These are phyloP conservation scores for Drosophila leontia DNA, from an alignment of 1,140 invertebrate genomes.

Conservation along the genomic window DNA sequence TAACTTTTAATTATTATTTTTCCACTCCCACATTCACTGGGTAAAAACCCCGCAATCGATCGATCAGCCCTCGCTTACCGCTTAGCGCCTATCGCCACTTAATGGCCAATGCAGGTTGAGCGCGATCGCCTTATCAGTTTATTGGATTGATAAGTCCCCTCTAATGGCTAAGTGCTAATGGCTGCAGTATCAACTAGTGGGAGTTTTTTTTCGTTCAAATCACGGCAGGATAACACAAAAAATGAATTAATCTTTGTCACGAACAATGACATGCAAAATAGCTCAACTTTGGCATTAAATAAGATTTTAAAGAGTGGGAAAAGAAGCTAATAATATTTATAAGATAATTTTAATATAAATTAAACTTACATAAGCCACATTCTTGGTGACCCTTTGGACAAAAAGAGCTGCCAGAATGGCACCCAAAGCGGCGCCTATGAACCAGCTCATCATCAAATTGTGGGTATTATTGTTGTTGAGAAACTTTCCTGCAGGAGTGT, in stretches of 20 bases:
- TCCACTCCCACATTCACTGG: background rate
- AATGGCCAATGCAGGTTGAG: slow-evolving; percentile 66
- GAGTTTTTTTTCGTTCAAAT: slow-evolving; percentile 1
- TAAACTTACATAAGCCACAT: slow-evolving; percentile 78
- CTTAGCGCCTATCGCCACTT: slow-evolving; percentile 35
- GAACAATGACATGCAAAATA: background rate
- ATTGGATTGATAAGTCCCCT: slow-evolving; percentile 48
- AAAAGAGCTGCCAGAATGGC: slow-evolving; percentile 64
- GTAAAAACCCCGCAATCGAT: slow-evolving; percentile 23
- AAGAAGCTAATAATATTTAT: background rate
- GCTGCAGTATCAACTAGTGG: slow-evolving; percentile 16
- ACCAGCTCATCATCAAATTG: slow-evolving; percentile 77
- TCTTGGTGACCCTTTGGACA: slow-evolving; percentile 77
- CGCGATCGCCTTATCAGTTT: slow-evolving; percentile 52
- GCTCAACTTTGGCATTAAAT: background rate
- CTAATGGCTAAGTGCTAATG: slow-evolving; percentile 46
- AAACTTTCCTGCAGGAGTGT: slow-evolving; percentile 72
- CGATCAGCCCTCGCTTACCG: slow-evolving; percentile 45
- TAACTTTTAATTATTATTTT: background rate
- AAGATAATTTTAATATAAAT: too few species aligned
- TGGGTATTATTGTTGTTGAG: slow-evolving; percentile 62
- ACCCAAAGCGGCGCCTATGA: slow-evolving; percentile 64
- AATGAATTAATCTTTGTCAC: background rate
- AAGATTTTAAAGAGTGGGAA: background rate
- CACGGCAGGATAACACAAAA: background rate